Conservation (phyloP, 2,797 vertebrate species). For the Gobio occitaniae region DNA sequence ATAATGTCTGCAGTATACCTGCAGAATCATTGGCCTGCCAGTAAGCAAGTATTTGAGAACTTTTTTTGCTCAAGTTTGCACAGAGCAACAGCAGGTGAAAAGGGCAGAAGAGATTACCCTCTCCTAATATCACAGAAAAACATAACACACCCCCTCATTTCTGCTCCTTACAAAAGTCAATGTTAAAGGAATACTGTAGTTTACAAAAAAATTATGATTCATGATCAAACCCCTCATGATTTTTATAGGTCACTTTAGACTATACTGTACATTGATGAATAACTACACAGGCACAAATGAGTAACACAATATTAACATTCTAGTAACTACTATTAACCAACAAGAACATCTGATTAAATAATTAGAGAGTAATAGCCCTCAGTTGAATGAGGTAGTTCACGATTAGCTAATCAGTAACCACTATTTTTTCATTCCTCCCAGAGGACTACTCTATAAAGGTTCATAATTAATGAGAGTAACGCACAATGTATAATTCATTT, state of each 20-base stretch:
- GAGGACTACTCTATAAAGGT: background rate
- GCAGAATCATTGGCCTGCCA: slow-evolving; percentile 66
- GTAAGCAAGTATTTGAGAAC: slow-evolving; percentile 67
- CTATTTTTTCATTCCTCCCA: background rate
- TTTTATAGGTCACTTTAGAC: background rate
- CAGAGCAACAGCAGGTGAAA: slow-evolving; percentile 48
- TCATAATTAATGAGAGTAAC: background rate
- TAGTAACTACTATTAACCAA: background rate
- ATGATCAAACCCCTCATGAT: background rate
- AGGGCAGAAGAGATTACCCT: slow-evolving; percentile 48
- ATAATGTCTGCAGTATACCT: slow-evolving; percentile 70
- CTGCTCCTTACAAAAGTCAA: background rate
- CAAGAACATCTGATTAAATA: background rate
- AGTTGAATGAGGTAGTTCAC: background rate
- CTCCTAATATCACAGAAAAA: background rate
- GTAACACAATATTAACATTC: background rate
- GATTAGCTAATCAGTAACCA: background rate
- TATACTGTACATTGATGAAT: background rate
- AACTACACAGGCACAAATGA: background rate
- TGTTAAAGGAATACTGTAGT: background rate
- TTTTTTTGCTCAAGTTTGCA: slow-evolving; percentile 40
- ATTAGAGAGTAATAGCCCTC: background rate
- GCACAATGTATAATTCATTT: background rate
- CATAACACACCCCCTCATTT: background rate
- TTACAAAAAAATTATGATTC: background rate